Evolutionary conservation across 2,797 vertebrate species (phyloP).

Genomic region (Gambusia yucatana): DNA sequence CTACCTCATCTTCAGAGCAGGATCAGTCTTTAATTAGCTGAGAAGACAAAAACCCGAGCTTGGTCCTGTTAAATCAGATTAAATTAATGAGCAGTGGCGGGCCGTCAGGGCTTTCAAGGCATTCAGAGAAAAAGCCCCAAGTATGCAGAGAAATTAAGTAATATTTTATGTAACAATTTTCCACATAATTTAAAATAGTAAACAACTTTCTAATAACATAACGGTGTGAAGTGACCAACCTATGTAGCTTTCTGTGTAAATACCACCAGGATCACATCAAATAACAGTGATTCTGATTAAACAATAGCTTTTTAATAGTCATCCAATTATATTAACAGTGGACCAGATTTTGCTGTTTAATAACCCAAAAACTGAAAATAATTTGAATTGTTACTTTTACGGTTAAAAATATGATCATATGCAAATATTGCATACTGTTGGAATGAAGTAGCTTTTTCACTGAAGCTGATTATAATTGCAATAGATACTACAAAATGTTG

Average conservation of each 20-base stretch:
- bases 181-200: neutral
- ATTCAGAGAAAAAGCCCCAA: neutral
- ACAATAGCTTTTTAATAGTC: neutral
- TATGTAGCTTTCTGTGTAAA: neutral
- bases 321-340: neutral
- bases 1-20: constrained; percentile 6
- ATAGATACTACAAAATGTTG: neutral
- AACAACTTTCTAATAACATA: neutral
- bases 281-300: neutral
- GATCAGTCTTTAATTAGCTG: neutral
- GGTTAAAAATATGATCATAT: neutral
- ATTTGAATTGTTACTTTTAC: neutral
- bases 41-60: constrained; percentile 18
- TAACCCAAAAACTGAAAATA: neutral
- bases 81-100: constrained; percentile 2
- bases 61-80: constrained; percentile 8
- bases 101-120: neutral
- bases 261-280: neutral
- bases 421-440: neutral
- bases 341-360: neutral
- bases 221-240: no score
- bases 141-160: neutral
- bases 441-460: neutral
- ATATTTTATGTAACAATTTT: neutral
- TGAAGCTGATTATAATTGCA: neutral